A percentile compares a stretch with the other conserved stretches of the same genome.
Evolutionary conservation across 2,113 vertebrate species (phyloP).

Genomic region (Pardalotus punctatus): DNA sequence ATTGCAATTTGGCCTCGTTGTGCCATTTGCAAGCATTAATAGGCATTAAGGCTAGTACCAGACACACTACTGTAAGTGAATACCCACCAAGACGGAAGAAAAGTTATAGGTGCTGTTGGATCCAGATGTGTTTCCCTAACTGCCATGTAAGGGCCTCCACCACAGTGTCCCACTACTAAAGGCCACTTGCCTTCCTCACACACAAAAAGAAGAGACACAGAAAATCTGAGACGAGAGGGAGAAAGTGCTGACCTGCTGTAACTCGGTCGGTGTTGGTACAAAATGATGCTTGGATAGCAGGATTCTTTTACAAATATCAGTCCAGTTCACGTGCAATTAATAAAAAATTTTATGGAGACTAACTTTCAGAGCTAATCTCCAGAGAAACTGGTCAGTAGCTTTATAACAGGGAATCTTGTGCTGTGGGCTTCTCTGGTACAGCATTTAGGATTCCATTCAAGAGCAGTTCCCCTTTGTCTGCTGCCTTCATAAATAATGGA

Average conservation of each 20-base stretch:
- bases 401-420: slow-evolving; percentile 7
- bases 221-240: not conserved
- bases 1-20: not conserved
- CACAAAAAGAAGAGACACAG: not conserved
- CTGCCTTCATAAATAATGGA: slow-evolving; percentile 73
- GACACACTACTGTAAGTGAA: not conserved
- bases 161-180: not conserved
- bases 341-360: not conserved
- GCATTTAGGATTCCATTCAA: slow-evolving; percentile 57
- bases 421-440: not conserved
- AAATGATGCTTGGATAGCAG: not conserved
- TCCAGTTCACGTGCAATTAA: not conserved
- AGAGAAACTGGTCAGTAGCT: not conserved
- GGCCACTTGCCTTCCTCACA: not conserved
- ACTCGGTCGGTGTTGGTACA: not conserved
- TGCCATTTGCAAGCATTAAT: not conserved
- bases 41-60: not conserved
- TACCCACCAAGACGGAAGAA: not conserved
- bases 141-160: not conserved
- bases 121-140: not conserved
- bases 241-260: not conserved
- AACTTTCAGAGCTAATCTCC: not conserved
- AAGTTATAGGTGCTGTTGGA: not conserved
- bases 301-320: not conserved
- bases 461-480: slow-evolving; percentile 46